Evolutionary conservation across 1,140 invertebrate genomes (phyloP), one percentile per base, ranked within the genome.

Genomic region (Sycobia sp.): DNA sequence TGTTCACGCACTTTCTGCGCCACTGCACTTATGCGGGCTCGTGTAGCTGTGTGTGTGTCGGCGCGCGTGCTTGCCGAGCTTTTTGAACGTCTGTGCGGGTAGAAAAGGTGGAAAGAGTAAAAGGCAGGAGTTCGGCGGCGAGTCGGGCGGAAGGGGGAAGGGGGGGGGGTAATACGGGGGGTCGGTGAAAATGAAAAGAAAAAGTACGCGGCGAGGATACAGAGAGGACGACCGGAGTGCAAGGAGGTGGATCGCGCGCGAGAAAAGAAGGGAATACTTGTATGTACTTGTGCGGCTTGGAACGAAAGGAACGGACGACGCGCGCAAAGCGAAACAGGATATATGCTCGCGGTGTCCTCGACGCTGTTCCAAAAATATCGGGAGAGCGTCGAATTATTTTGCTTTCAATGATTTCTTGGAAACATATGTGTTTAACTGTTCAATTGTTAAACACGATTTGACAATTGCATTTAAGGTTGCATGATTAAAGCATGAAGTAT

Each of bases 61-160:
- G 49, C 9, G 13, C 4, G 11, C 14, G 54, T 62, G 39, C 5
- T n/a, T n/a, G n/a, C n/a, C n/a, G n/a, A n/a, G n/a, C n/a, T n/a
- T n/a, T n/a, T n/a, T n/a, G n/a, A n/a, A n/a, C n/a, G n/a, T n/a
- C n/a, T n/a, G n/a, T n/a, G n/a, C n/a, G 38, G 3, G 57, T 62
- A 67, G 67, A 36, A 69, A 69, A 73, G 70, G 67, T 72, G 71
- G 73, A 71, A 71, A 67, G 69, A 73, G 73, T 74, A 71, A 73
- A 73, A 71, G 70, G 61, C n/a, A n/a, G n/a, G n/a, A n/a, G n/a
- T n/a, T n/a, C n/a, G n/a, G n/a, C n/a, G n/a, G n/a, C n/a, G n/a
- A 66, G 63, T 62, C 58, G 66, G 47, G 67, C 58, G 66, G 47
- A 46, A 60, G 66, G 61, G 53, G 20, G n/a, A n/a, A n/a, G n/a